Conservation (phyloP, 2,797 vertebrate species). For the Coreius guichenoti region DNA sequence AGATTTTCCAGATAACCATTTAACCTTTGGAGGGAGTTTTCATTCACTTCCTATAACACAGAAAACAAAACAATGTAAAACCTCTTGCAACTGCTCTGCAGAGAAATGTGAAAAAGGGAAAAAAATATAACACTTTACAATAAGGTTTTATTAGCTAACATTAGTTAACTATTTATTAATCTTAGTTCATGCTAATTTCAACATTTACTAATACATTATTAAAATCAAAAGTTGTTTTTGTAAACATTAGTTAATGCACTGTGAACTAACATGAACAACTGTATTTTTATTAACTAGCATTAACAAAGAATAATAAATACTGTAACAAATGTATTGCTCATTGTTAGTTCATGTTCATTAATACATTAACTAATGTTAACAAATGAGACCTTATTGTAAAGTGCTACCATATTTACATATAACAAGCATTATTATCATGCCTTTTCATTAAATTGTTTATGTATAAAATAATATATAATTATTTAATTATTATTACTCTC, state of each 20-base stretch:
- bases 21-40: conserved; percentile 94
- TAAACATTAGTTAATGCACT: background rate
- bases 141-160: background rate
- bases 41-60: conserved; percentile 89
- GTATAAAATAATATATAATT: background rate
- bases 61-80: conserved; percentile 6
- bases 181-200: background rate
- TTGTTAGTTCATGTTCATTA: too few species aligned
- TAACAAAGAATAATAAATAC: background rate
- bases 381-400: background rate
- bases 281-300: background rate
- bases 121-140: too few species aligned
- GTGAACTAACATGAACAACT: background rate
- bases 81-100: background rate
- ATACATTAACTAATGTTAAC: too few species aligned
- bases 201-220: background rate
- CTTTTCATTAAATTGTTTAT: background rate
- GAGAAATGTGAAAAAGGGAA: background rate
- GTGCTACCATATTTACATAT: background rate
- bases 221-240: background rate
- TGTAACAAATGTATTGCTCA: too few species aligned
- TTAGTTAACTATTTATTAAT: background rate
- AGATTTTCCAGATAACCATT: conserved; percentile 94
- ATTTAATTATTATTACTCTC: conserved; percentile 79
- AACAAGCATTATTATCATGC: background rate